A percentile compares a stretch with the other conserved stretches of the same genome.
Conservation (phyloP, 2,888 invertebrate genomes). For the Drosophila paranaensis region DNA sequence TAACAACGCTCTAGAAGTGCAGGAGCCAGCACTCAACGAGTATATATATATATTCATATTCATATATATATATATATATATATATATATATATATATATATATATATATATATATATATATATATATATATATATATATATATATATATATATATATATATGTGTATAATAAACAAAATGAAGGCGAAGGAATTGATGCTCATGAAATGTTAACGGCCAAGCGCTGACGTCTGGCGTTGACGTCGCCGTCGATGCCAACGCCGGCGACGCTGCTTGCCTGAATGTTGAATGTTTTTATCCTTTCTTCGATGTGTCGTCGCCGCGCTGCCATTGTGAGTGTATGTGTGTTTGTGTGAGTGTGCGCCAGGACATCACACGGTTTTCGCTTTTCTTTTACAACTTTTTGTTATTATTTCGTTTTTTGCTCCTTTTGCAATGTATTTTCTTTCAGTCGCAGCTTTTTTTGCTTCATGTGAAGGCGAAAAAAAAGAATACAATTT, state of each 20-base stretch:
- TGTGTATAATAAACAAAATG: constrained; percentile 59
- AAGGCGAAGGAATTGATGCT: constrained; percentile 72
- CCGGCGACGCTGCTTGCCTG: constrained; percentile 29
- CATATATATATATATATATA: constrained; percentile 13
- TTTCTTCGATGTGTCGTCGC: constrained; percentile 76
- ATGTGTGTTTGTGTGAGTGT: constrained; percentile 43
- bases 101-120: no score
- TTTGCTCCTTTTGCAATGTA: constrained; percentile 73
- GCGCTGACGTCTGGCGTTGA: constrained; percentile 38
- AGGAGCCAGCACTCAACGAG: no score
- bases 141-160: background rate
- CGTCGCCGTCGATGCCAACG: constrained; percentile 24
- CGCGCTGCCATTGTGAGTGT: constrained; percentile 42
- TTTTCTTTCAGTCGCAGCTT: constrained; percentile 74
- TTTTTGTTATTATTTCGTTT: constrained; percentile 79
- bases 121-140: no score
- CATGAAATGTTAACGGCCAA: constrained; percentile 70
- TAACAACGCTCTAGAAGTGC: background rate
- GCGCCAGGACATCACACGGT: constrained; percentile 78
- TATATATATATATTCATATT: constrained; percentile 10
- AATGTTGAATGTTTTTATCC: constrained; percentile 70
- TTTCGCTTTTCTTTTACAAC: constrained; percentile 80
- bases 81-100: no score
- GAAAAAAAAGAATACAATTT: constrained; percentile 56
- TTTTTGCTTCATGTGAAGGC: constrained; percentile 70